Evolutionary conservation across 2,888 invertebrate species (phyloP), one percentile per base, ranked within the genome.

Genomic region (Pyralis farinalis): DNA sequence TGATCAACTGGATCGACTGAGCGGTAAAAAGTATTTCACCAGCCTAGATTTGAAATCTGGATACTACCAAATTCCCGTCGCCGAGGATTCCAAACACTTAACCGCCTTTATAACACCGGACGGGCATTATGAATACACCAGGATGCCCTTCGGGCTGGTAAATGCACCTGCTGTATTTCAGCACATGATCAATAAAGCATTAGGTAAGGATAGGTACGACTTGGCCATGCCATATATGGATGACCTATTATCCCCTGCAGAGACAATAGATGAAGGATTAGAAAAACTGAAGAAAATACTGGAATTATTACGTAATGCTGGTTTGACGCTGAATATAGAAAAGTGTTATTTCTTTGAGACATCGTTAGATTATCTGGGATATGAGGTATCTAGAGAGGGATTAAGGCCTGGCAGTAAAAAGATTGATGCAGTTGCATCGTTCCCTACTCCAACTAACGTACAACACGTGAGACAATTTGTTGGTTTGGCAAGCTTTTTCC

Each of bases 151-250:
- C 4, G 16, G 16, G 2, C 4, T 16, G 6, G 38, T 47, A 0
- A 57, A 52, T 27, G 47, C 54, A 0, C 54, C 57, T 0, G 7
- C 49, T 1, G 46, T 52, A 1, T 55, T 49, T 12, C 52, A 55
- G 25, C 38, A 47, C 1, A 49, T 53, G 0, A 52, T 51, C 0
- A 7, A 22, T 0, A 43, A 46, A n/a, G n/a, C n/a, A n/a, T n/a
- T n/a, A n/a, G n/a, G n/a, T n/a, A n/a, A n/a, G n/a, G n/a, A n/a
- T n/a, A n/a, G n/a, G n/a, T n/a, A n/a, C n/a, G n/a, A n/a, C n/a
- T n/a, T n/a, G n/a, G n/a, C n/a, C n/a, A n/a, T n/a, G n/a, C n/a
- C n/a, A n/a, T n/a, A n/a, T n/a, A n/a, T n/a, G n/a, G n/a, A n/a
- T n/a, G n/a, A n/a, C n/a, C n/a, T n/a, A n/a, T n/a, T n/a, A n/a